Conservation (phyloP, 2,797 vertebrate species). For the Pelochelys cantorii region DNA sequence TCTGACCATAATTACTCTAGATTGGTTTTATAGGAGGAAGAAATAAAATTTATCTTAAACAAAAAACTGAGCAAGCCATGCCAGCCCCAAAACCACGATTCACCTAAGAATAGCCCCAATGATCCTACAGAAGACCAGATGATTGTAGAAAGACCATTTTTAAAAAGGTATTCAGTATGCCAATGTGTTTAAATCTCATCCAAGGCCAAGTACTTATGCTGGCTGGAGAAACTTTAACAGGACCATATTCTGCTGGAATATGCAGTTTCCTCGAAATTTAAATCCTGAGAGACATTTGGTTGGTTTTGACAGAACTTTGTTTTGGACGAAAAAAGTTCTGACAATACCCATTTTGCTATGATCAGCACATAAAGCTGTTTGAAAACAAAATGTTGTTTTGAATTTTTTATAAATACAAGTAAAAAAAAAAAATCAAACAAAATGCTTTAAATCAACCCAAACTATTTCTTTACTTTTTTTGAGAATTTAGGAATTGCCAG, state of each 20-base stretch:
- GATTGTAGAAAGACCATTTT: neutral
- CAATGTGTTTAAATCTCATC: neutral
- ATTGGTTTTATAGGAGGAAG: neutral
- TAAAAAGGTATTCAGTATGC: neutral
- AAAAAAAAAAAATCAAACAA: neutral
- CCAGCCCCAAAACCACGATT: neutral
- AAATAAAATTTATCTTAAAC: neutral
- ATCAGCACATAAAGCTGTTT: neutral
- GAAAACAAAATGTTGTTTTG: neutral
- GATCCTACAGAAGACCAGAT: neutral
- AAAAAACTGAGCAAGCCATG: neutral
- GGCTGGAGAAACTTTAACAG: neutral
- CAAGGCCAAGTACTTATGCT: neutral
- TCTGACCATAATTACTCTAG: neutral
- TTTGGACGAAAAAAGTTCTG: neutral
- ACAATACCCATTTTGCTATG: neutral
- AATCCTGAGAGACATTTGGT: neutral
- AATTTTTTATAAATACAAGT: neutral
- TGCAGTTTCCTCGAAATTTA: neutral
- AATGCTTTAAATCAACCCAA: neutral
- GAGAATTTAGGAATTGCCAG: neutral
- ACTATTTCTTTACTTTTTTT: neutral
- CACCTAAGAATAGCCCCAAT: neutral
- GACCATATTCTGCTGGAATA: neutral
- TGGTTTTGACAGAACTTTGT: neutral